These are phyloP conservation scores for Palloptera scutellata DNA, from an alignment of 2,888 invertebrate species.

Conservation along the genomic window DNA sequence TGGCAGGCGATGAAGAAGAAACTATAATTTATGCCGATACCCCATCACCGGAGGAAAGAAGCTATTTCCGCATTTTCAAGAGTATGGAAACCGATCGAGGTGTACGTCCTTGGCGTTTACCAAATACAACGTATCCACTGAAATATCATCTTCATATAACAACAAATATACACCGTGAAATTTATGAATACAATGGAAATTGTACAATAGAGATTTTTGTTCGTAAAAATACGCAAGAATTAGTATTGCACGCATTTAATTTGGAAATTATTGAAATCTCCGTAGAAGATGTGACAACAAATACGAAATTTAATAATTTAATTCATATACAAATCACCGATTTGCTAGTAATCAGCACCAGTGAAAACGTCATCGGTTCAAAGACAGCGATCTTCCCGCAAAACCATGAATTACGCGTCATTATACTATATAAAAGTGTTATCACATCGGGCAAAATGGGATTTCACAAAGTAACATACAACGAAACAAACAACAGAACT, in stretches of 20 bases:
- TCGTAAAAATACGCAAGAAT: conserved; percentile 52
- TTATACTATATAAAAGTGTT: conserved; percentile 67
- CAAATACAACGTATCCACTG: conserved; percentile 66
- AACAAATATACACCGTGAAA: conserved; percentile 52
- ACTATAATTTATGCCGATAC: too few relatives aligned
- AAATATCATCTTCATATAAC: conserved; percentile 65
- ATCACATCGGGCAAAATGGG: conserved; percentile 70
- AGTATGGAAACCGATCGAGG: not conserved
- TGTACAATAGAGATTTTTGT: conserved; percentile 56
- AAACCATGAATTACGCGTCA: conserved; percentile 32
- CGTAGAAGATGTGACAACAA: conserved; percentile 31
- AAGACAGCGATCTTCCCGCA: conserved; percentile 16
- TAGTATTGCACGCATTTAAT: conserved; percentile 56
- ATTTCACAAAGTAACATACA: conserved; percentile 69
- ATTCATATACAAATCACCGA: conserved; percentile 16
- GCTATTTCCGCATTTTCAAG: too few relatives aligned
- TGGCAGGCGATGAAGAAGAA: too few relatives aligned
- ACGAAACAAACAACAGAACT: conserved; percentile 51
- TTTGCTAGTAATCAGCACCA: conserved; percentile 30
- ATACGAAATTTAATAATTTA: conserved; percentile 24
- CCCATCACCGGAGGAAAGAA: too few relatives aligned
- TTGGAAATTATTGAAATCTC: conserved; percentile 28
- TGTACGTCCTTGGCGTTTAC: conserved; percentile 65
- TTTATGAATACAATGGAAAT: conserved; percentile 51
- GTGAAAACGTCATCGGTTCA: not conserved